Conservation (phyloP, 1,140 invertebrate genomes). For the Drosophila sturtevanti region DNA sequence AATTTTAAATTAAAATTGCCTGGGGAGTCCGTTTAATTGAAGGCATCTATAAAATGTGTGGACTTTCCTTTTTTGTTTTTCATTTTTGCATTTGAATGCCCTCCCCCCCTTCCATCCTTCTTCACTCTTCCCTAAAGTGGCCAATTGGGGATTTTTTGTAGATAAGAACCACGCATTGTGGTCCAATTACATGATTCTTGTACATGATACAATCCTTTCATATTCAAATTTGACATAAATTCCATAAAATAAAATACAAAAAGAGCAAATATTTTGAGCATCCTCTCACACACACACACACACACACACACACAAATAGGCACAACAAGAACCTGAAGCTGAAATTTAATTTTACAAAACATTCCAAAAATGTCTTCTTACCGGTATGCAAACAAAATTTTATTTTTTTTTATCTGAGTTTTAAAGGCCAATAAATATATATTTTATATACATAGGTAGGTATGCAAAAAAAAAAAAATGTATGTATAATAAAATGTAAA, state of each 20-base stretch:
- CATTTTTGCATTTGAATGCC: background rate
- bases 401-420: conserved; percentile 2
- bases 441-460: background rate
- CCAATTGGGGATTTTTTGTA: background rate
- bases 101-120: background rate
- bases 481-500: background rate
- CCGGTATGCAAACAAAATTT: background rate
- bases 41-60: conserved; percentile 27
- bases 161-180: background rate
- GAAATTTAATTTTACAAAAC: background rate
- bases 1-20: conserved; percentile 49
- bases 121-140: background rate
- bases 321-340: background rate
- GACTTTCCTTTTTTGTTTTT: background rate
- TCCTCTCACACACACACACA: background rate
- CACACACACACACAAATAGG: background rate
- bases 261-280: no score
- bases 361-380: conserved; percentile 1
- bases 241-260: background rate
- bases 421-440: conserved; percentile 10
- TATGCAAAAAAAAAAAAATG: background rate
- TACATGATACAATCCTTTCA: background rate
- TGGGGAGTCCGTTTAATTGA: conserved; percentile 17
- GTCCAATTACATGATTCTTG: background rate
- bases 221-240: background rate